These are phyloP conservation scores for Hydroisotoma schaefferi DNA, from an alignment of 2,888 invertebrate species.

Conservation along the genomic window DNA sequence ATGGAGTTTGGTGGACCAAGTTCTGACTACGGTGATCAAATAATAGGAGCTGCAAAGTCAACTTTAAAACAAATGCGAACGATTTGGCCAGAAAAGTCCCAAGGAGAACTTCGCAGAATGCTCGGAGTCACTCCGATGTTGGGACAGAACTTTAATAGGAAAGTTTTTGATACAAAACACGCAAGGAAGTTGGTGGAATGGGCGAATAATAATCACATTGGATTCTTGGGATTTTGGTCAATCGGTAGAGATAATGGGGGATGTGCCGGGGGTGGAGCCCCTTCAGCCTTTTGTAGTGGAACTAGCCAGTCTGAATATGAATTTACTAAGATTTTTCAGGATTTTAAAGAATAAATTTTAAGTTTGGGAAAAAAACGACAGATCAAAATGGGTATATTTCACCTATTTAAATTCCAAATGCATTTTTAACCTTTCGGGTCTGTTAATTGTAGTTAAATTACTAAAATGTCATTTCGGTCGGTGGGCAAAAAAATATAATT, in stretches of 20 bases:
- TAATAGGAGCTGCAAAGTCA: conserved; percentile 36
- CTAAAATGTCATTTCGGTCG: no score
- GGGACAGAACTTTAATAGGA: conserved; percentile 44
- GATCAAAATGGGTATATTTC: no score
- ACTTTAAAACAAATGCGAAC: conserved; percentile 42
- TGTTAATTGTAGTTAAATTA: no score
- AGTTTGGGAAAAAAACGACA: no score
- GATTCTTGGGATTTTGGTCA: conserved; percentile 42
- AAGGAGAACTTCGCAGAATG: conserved; percentile 37
- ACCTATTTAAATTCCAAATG: no score
- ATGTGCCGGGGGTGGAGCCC: conserved; percentile 32
- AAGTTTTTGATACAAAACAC: conserved; percentile 37
- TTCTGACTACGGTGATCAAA: conserved; percentile 41
- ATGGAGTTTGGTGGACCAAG: conserved; percentile 41
- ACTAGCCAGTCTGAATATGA: conserved; percentile 36
- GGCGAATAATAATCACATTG: conserved; percentile 42
- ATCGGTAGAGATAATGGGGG: conserved; percentile 39
- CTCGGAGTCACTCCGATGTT: conserved; percentile 45
- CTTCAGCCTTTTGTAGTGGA: conserved; percentile 43
- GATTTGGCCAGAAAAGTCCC: conserved; percentile 45
- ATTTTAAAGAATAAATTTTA: conserved; percentile 28
- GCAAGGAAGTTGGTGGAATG: conserved; percentile 38
- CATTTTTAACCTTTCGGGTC: no score
- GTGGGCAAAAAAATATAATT: no score
- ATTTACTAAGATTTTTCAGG: conserved; percentile 45